These are phyloP conservation scores for Elaphurus davidianus DNA, from an alignment of 2,113 vertebrate genomes.

Conservation along the genomic window DNA sequence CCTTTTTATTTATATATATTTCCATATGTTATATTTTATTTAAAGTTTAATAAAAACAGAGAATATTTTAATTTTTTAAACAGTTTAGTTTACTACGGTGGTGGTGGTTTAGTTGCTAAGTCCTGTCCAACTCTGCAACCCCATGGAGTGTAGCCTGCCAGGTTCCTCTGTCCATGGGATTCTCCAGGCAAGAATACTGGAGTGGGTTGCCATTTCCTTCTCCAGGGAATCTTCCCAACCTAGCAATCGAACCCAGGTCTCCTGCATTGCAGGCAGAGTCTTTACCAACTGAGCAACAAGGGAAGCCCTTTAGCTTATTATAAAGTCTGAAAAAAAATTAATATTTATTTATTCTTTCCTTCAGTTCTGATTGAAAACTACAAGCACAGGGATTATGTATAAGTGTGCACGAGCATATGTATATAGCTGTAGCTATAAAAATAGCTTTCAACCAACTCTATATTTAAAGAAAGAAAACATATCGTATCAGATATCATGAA, in stretches of 20 bases:
- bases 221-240: not conserved
- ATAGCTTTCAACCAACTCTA: not conserved
- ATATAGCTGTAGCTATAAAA: not conserved
- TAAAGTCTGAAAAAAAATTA: not conserved
- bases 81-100: not conserved
- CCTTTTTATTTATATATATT: not conserved
- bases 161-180: not conserved
- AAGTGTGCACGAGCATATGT: not conserved
- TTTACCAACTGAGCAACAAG: not conserved
- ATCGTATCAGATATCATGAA: not conserved
- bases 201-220: not conserved
- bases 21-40: not conserved
- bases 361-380: not conserved
- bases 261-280: not conserved
- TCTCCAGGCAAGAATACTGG: not conserved
- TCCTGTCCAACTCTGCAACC: fast-evolving
- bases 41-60: not conserved
- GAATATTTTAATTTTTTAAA: not conserved
- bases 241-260: not conserved
- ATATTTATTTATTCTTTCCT: not conserved
- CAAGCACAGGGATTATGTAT: not conserved
- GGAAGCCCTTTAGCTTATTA: not conserved
- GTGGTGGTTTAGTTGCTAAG: not conserved
- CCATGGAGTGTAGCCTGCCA: not conserved
- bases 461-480: not conserved